These are phyloP conservation scores for Pammene aurita DNA, from an alignment of 2,888 invertebrate genomes.

Conservation along the genomic window DNA sequence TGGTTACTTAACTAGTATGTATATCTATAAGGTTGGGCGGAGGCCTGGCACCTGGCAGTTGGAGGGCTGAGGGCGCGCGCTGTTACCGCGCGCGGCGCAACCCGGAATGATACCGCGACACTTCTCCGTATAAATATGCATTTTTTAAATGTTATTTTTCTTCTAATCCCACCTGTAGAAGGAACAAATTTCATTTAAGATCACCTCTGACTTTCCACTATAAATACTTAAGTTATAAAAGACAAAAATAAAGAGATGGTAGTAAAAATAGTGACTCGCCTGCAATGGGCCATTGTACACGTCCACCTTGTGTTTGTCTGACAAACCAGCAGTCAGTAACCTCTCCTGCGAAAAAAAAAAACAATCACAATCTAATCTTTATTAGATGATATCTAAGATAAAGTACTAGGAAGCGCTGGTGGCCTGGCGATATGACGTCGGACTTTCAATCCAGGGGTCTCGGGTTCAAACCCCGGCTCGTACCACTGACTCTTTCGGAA, in stretches of 20 bases:
- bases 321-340: conserved; percentile 69
- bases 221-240: neutral
- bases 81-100: conserved; percentile 46
- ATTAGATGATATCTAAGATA: too few species aligned
- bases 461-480: too few species aligned
- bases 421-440: too few species aligned
- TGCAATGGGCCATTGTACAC: conserved; percentile 76
- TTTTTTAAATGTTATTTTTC: conserved; percentile 80
- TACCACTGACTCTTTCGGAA: too few species aligned
- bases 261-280: conserved; percentile 51
- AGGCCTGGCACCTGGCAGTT: neutral
- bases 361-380: neutral
- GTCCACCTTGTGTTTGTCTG: conserved; percentile 69
- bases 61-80: conserved; percentile 22
- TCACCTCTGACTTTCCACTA: neutral
- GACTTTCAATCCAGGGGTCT: too few species aligned
- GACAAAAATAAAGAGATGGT: too few species aligned
- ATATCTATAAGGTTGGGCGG: neutral
- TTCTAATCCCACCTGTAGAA: conserved; percentile 78
- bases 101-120: conserved; percentile 62
- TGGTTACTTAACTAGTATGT: neutral
- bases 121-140: conserved; percentile 56
- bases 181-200: conserved; percentile 2
- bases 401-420: too few species aligned
- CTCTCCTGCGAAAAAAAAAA: conserved; percentile 70